phyloP scores from a whole-genome alignment of 2,797 vertebrate species.

The Eurystomus glaucurus region DNA sequence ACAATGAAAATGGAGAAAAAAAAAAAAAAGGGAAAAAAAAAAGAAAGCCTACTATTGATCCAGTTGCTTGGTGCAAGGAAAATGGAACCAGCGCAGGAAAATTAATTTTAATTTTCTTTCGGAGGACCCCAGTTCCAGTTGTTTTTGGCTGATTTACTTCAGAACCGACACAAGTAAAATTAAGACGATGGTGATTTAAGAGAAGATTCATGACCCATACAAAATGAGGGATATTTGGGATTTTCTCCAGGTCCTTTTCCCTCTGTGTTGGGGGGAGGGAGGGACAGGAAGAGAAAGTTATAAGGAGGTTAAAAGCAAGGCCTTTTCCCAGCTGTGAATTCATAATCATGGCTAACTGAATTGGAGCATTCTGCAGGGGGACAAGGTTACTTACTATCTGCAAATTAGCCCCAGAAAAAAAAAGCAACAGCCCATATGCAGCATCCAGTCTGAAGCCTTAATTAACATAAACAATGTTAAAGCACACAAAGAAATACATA shows the following conservation, averaged over 20 bases:
- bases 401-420: conserved; percentile 1
- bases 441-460: conserved; percentile 57
- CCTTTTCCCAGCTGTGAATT: conserved; percentile 17
- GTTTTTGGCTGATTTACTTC: background rate
- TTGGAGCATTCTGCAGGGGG: background rate
- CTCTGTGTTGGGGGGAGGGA: background rate
- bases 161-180: background rate
- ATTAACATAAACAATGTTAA: conserved; percentile 69
- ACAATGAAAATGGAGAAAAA: background rate
- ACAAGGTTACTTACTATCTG: conserved; percentile 16
- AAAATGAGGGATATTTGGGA: background rate
- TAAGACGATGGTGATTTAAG: background rate
- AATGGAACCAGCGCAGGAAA: background rate
- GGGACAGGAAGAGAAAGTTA: background rate
- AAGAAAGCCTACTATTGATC: background rate
- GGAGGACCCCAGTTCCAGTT: background rate
- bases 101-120: background rate
- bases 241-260: background rate
- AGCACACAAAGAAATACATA: conserved; percentile 30
- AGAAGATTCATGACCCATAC: accelerated
- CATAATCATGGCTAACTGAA: background rate
- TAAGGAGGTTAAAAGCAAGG: background rate
- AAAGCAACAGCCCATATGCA: conserved; percentile 12
- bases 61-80: background rate
- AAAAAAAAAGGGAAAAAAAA: background rate